phyloP scores from a whole-genome alignment of 2,888 invertebrate species.

The Noctua janthe region DNA sequence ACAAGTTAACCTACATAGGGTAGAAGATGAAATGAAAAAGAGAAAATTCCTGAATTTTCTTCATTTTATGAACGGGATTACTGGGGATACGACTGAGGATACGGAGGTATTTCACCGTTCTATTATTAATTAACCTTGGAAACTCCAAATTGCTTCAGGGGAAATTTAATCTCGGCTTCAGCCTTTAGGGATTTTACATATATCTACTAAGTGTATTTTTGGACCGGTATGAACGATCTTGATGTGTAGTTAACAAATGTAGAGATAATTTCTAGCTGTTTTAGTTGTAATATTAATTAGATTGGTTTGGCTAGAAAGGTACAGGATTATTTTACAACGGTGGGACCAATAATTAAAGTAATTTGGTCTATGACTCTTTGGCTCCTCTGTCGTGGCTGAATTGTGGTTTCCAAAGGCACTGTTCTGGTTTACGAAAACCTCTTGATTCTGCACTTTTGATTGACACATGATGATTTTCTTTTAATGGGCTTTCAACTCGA shows the following conservation, averaged over 20 bases:
- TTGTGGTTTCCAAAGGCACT: too few relatives aligned
- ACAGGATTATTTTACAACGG: not conserved
- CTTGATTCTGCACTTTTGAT: too few relatives aligned
- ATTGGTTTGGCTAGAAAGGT: not conserved
- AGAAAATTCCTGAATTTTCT: slow-evolving; percentile 12
- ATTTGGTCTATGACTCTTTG: not conserved
- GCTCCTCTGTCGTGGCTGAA: too few relatives aligned
- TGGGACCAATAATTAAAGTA: not conserved
- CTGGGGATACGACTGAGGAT: slow-evolving; percentile 26
- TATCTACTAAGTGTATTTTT: slow-evolving; percentile 10
- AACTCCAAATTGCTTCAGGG: slow-evolving; percentile 45
- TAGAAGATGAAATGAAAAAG: not conserved
- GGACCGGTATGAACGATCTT: not conserved
- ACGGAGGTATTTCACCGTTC: slow-evolving; percentile 41
- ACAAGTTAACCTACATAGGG: not conserved
- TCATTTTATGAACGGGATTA: slow-evolving; percentile 40
- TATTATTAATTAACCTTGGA: slow-evolving; percentile 62
- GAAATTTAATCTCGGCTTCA: slow-evolving; percentile 56
- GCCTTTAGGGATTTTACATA: slow-evolving; percentile 7
- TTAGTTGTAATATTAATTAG: not conserved
- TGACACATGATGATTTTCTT: too few relatives aligned
- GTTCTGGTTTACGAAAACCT: too few relatives aligned
- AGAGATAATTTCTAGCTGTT: not conserved
- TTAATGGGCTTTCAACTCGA: too few relatives aligned
- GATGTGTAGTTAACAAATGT: not conserved